Evolutionary conservation across 1,140 invertebrate genomes (phyloP).

Genomic region (Heliconius nattereri): DNA sequence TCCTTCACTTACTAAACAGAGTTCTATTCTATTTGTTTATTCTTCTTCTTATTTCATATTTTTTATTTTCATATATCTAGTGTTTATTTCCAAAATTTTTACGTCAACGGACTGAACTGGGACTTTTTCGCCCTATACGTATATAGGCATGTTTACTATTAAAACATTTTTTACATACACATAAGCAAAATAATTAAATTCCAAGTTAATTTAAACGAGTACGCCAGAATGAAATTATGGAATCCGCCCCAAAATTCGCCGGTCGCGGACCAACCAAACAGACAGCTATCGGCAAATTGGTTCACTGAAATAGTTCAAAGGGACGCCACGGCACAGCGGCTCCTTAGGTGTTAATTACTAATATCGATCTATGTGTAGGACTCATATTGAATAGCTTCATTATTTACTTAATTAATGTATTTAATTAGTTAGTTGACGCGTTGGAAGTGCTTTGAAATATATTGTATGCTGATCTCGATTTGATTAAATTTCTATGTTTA

Average conservation of each 20-base stretch:
- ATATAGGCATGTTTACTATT: too few relatives aligned
- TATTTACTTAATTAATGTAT: neutral
- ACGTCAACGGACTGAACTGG: too few relatives aligned
- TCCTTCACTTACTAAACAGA: too few relatives aligned
- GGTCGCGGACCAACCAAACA: neutral
- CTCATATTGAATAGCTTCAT: neutral
- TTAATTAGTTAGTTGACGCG: too few relatives aligned
- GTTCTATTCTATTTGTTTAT: too few relatives aligned
- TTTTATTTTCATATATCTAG: too few relatives aligned
- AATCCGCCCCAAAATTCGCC: conserved; percentile 8
- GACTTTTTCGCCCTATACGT: too few relatives aligned
- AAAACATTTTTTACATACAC: neutral
- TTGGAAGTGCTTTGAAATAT: too few relatives aligned
- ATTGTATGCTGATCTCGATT: too few relatives aligned
- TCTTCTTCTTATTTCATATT: too few relatives aligned
- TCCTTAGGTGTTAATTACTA: conserved; percentile 32
- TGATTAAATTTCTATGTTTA: too few relatives aligned
- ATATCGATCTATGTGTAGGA: neutral
- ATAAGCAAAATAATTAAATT: neutral
- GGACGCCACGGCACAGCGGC: conserved; percentile 18
- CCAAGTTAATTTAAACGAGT: neutral
- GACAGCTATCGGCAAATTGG: conserved; percentile 6
- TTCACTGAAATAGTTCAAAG: conserved; percentile 28
- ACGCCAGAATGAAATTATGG: neutral
- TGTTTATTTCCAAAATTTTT: too few relatives aligned